phyloP scores from a whole-genome alignment of 2,888 invertebrate genomes.

The Pogonocherus hispidulus region DNA sequence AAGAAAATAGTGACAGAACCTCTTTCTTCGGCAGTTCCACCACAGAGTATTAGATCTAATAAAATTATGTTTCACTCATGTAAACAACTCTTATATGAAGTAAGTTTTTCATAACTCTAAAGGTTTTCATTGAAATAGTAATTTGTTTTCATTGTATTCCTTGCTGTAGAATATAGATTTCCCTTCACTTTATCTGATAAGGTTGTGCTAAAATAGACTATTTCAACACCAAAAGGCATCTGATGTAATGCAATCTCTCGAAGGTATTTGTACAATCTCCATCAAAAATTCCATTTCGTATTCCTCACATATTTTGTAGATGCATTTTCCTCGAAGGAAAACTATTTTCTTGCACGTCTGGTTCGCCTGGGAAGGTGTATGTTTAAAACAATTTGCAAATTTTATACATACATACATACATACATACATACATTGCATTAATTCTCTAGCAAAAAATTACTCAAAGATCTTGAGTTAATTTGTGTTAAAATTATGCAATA shows the following conservation, averaged over 20 bases:
- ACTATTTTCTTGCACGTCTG: background rate
- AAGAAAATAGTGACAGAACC: too few relatives aligned
- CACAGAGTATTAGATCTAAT: too few relatives aligned
- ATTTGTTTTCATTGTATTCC: conserved; percentile 18
- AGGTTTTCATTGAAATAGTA: conserved; percentile 16
- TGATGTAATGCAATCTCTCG: conserved; percentile 55
- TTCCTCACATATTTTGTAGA: conserved; percentile 10
- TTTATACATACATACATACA: too few relatives aligned
- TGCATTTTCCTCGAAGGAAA: conserved; percentile 6
- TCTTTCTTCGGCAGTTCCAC: too few relatives aligned
- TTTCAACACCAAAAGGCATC: conserved; percentile 50
- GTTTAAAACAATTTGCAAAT: too few relatives aligned
- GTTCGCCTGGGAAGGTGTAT: too few relatives aligned
- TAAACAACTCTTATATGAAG: too few relatives aligned
- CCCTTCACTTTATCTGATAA: conserved; percentile 43
- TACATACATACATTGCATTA: too few relatives aligned
- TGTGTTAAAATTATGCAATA: background rate
- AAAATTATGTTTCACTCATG: too few relatives aligned
- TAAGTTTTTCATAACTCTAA: conserved; percentile 6
- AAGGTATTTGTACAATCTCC: conserved; percentile 57
- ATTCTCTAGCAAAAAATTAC: background rate
- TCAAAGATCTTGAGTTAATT: background rate
- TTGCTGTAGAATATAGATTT: conserved; percentile 1
- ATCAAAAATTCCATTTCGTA: conserved; percentile 39
- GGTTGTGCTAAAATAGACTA: conserved; percentile 32